A percentile compares a stretch with the other conserved stretches of the same genome.
Conservation (phyloP, 2,113 vertebrate species). For the Nematolebias whitei region DNA sequence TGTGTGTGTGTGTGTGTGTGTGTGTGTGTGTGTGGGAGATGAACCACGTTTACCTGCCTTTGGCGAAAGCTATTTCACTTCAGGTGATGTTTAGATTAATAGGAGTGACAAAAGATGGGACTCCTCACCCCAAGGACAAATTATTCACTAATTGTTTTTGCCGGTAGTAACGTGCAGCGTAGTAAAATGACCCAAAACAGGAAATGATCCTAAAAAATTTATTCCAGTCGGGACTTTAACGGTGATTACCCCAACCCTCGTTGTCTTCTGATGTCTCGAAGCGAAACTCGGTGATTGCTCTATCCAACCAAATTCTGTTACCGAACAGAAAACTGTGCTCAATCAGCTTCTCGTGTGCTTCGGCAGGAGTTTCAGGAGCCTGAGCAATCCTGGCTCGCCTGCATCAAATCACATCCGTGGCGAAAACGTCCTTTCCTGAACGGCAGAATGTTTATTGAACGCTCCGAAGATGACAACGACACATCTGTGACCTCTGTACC, state of each 20-base stretch:
- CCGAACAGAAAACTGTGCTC: slow-evolving; percentile 20
- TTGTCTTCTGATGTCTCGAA: background rate
- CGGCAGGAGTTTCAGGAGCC: slow-evolving; percentile 36
- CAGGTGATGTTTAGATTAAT: slow-evolving; percentile 68
- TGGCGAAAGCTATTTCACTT: slow-evolving; percentile 63
- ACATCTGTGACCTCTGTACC: slow-evolving; percentile 17
- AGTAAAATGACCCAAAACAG: slow-evolving; percentile 27
- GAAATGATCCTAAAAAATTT: slow-evolving; percentile 28
- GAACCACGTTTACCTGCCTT: slow-evolving; percentile 58
- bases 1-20: too few species aligned
- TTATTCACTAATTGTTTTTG: slow-evolving; percentile 46
- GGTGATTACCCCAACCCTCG: background rate
- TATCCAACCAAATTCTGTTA: slow-evolving; percentile 7
- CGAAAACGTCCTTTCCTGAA: slow-evolving; percentile 19
- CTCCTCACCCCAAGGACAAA: slow-evolving; percentile 62
- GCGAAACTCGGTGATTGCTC: background rate
- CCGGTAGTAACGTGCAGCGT: slow-evolving; percentile 26
- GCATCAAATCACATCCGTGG: slow-evolving; percentile 40
- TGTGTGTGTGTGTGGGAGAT: slow-evolving; percentile 32
- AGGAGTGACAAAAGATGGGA: slow-evolving; percentile 53
- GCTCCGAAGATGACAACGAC: slow-evolving; percentile 39
- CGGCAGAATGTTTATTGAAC: slow-evolving; percentile 19
- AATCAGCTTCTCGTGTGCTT: slow-evolving; percentile 15
- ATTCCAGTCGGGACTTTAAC: too few species aligned
- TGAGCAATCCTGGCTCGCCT: slow-evolving; percentile 38